phyloP scores from a whole-genome alignment of 35 echinoderm and acorn worm genomes.

The Stichopus chloronotus region DNA sequence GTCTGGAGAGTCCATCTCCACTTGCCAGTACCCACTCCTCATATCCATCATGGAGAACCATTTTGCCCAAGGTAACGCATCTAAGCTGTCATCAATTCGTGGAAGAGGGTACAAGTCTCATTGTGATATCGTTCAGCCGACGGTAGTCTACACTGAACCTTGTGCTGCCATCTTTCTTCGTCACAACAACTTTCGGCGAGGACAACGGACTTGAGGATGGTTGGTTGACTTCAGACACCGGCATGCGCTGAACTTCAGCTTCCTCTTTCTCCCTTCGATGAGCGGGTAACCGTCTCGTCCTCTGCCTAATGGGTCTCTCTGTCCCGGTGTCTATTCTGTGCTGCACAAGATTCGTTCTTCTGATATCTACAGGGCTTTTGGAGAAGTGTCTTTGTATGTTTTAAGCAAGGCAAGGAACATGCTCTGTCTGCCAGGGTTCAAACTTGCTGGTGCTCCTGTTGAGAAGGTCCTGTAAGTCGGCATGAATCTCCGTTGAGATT shows the following conservation, averaged over 20 bases:
- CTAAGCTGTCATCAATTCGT: slow-evolving; percentile 66
- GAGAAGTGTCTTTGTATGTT: no score
- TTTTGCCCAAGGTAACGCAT: neutral
- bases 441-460: neutral
- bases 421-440: no score
- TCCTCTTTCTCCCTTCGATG: neutral
- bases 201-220: neutral
- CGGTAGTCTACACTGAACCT: neutral
- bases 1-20: slow-evolving; percentile 48
- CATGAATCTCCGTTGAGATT: neutral
- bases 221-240: neutral
- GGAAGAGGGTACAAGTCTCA: slow-evolving; percentile 59
- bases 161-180: neutral
- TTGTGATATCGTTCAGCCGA: neutral
- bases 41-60: slow-evolving; percentile 66
- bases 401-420: no score
- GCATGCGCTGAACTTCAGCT: neutral
- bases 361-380: no score
- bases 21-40: slow-evolving; percentile 66
- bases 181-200: neutral
- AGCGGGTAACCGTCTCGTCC: neutral
- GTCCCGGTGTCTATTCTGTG: slow-evolving; percentile 1
- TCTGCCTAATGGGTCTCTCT: neutral
- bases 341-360: neutral
- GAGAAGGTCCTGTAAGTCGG: neutral